Conservation (phyloP, 2,888 invertebrate genomes). For the Cantharis rufa region DNA sequence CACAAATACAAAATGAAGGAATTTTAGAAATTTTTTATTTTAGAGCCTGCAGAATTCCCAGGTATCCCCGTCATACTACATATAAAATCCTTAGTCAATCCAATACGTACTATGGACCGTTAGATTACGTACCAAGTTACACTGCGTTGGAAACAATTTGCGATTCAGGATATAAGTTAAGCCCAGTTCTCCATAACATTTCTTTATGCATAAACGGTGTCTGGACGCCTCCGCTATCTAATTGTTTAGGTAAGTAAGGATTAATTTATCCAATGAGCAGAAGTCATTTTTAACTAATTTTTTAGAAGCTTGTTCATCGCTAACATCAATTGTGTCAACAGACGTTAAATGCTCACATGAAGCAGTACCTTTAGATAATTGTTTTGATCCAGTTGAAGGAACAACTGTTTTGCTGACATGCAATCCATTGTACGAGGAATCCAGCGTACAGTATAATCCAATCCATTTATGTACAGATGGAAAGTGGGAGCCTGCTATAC, state of each 20-base stretch:
- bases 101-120: too few species aligned
- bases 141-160: not conserved
- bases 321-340: not conserved
- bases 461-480: not conserved
- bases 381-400: not conserved
- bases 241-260: not conserved
- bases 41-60: too few species aligned
- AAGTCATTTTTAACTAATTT: too few species aligned
- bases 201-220: not conserved
- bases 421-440: not conserved
- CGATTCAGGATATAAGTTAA: not conserved
- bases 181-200: not conserved
- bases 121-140: not conserved
- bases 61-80: too few species aligned
- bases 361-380: not conserved
- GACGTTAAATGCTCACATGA: not conserved
- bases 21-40: too few species aligned
- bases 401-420: not conserved
- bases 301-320: not conserved
- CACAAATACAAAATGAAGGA: too few species aligned
- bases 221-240: not conserved
- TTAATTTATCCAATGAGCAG: too few species aligned
- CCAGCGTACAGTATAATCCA: not conserved
- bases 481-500: not conserved
- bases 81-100: too few species aligned